phyloP scores from a whole-genome alignment of 2,888 invertebrate species.

The Stictocephala bisonia region DNA sequence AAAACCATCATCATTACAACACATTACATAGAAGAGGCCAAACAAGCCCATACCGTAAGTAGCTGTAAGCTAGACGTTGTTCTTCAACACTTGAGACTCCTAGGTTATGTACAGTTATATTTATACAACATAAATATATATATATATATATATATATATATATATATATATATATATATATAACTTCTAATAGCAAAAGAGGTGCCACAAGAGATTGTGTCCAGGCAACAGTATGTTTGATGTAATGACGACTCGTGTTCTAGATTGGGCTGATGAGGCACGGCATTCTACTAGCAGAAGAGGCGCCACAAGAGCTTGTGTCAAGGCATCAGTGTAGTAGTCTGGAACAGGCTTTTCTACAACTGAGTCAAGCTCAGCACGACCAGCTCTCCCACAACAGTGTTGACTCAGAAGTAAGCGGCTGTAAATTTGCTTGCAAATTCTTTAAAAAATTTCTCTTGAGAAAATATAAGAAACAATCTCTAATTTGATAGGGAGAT shows the following conservation, averaged over 20 bases:
- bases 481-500: too few species aligned
- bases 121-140: too few species aligned
- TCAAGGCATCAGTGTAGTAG: constrained; percentile 60
- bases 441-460: neutral
- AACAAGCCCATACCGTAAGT: constrained; percentile 58
- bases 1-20: constrained; percentile 68
- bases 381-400: constrained; percentile 46
- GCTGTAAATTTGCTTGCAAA: too few species aligned
- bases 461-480: too few species aligned
- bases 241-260: neutral
- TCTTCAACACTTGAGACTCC: too few species aligned
- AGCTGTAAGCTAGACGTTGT: neutral
- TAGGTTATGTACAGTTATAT: too few species aligned
- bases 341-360: constrained; percentile 68
- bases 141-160: too few species aligned
- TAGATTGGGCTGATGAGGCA: constrained; percentile 68
- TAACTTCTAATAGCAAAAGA: too few species aligned
- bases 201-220: too few species aligned
- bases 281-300: constrained; percentile 67
- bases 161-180: too few species aligned
- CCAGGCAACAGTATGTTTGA: neutral
- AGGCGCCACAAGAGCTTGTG: constrained; percentile 64
- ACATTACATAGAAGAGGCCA: constrained; percentile 69
- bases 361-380: constrained; percentile 67
- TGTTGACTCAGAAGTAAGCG: constrained; percentile 44